A percentile compares a stretch with the other conserved stretches of the same genome.
Evolutionary conservation across 2,797 vertebrate genomes (phyloP).

Genomic region (Hyperoplus lanceolatus): DNA sequence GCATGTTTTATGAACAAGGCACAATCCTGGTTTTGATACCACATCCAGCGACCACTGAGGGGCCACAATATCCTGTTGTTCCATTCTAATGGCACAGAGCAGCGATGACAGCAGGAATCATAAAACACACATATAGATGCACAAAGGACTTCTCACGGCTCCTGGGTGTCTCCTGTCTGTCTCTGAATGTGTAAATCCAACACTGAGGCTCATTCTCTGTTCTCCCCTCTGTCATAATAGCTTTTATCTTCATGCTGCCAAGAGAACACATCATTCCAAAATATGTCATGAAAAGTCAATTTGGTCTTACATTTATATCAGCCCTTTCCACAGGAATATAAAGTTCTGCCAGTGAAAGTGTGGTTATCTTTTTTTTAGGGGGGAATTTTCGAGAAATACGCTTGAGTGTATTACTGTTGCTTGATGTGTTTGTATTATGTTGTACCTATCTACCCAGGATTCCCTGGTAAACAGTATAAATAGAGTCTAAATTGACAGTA

Average conservation of each 20-base stretch:
- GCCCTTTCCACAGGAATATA: conserved; percentile 9
- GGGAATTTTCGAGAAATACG: background rate
- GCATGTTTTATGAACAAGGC: conserved; percentile 50
- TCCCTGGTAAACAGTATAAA: background rate
- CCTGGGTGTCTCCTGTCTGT: conserved; percentile 18
- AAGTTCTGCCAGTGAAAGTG: background rate
- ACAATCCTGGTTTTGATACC: conserved; percentile 18
- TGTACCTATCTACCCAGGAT: background rate
- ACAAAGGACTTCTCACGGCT: conserved; percentile 15
- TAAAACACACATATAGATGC: conserved; percentile 37
- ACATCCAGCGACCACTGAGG: background rate
- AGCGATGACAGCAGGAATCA: conserved; percentile 46
- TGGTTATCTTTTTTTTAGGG: background rate
- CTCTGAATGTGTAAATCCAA: conserved; percentile 14
- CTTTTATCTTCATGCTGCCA: conserved; percentile 14
- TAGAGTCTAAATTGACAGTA: background rate
- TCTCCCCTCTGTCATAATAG: conserved; percentile 1
- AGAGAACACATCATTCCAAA: conserved; percentile 3
- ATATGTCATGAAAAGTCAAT: background rate
- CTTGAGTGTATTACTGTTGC: background rate
- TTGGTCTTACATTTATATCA: background rate
- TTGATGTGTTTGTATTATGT: background rate
- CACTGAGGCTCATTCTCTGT: background rate
- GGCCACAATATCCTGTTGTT: conserved; percentile 16
- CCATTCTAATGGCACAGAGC: conserved; percentile 24